These are phyloP conservation scores for Amblyjoppa proteus DNA, from an alignment of 2,888 invertebrate genomes.

Conservation along the genomic window DNA sequence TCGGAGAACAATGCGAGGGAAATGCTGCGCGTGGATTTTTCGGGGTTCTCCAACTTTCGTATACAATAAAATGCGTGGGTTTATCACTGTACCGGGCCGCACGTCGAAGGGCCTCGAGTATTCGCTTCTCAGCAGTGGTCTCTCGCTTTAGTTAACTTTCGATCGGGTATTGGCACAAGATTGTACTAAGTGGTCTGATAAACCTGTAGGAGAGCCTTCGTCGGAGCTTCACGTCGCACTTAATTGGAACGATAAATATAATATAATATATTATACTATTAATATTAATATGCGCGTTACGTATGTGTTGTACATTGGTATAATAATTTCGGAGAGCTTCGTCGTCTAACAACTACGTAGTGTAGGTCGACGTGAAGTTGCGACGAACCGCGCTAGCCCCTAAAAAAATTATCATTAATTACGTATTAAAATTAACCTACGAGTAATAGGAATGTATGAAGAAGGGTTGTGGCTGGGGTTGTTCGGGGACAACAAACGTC, in stretches of 20 bases:
- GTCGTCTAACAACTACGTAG: conserved; percentile 26
- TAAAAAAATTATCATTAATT: conserved; percentile 69
- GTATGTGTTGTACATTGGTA: conserved; percentile 35
- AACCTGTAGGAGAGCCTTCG: conserved; percentile 69
- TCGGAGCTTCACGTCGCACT: conserved; percentile 51
- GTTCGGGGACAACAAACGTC: conserved; percentile 16
- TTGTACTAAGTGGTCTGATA: conserved; percentile 82
- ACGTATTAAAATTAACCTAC: conserved; percentile 76
- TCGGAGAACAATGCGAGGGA: conserved; percentile 45
- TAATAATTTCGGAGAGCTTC: conserved; percentile 39
- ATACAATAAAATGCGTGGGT: conserved; percentile 47
- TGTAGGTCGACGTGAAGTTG: conserved; percentile 44
- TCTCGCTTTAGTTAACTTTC: conserved; percentile 75
- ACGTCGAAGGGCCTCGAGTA: conserved; percentile 25
- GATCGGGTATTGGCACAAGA: conserved; percentile 83
- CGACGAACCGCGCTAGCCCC: conserved; percentile 16
- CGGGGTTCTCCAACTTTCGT: conserved; percentile 45
- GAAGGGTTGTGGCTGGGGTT: conserved; percentile 62
- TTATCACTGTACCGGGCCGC: conserved; percentile 32
- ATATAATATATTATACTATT: conserved; percentile 36
- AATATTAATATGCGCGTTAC: conserved; percentile 31
- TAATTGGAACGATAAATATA: conserved; percentile 48
- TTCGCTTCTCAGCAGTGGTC: conserved; percentile 62
- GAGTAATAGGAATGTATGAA: conserved; percentile 76
- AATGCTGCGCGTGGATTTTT: conserved; percentile 52